Evolutionary conservation across 2,113 vertebrate species (phyloP), one percentile per base, ranked within the genome.

Genomic region (Hyla sarda): DNA sequence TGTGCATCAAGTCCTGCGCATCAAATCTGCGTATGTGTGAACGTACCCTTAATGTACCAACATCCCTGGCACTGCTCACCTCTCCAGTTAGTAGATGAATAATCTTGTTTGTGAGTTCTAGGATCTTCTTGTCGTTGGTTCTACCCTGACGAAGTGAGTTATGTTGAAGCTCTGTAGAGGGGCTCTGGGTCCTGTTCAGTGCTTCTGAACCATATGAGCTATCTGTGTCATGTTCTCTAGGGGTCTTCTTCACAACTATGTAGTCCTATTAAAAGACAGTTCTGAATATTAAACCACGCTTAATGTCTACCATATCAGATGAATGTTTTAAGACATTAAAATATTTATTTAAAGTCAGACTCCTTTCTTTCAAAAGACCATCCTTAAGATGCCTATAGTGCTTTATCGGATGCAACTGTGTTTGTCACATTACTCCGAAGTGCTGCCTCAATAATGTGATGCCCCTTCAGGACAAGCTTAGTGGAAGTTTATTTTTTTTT

Each of bases 61-160:
- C 19, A 60, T 1, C 10, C 69, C 34, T 1, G 5, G 28, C 30
- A 19, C 1, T 8, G 14, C 32, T 72, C 69, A 72, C 69, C 69
- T 72, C 69, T 72, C 69, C 69, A 23, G 69, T 72, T 34, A 72
- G 69, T 21, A 72, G 34, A 41, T 72, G 69, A 23, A 72, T 72
- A 32, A 72, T 41, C 69, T 72, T 72, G 69, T 72, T 72, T 32
- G 69, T 10, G 34, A 72, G 69, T 72, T 72, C 69, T 12, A 72
- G 34, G 21, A 72, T 41, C 69, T 37, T 72, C 34, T 41, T 34
- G 19, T 72, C 69, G 12, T 72, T 72, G 17, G n/a, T 62, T 25
- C 58, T 12, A 28, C 58, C 58, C 28, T 62, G 58, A 3, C 7
- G 21, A n/a, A 60, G 23, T 25, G 58, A 62, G 12, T 62, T 12